Evolutionary conservation across 2,888 invertebrate species (phyloP).

Genomic region (Philereme transversata): DNA sequence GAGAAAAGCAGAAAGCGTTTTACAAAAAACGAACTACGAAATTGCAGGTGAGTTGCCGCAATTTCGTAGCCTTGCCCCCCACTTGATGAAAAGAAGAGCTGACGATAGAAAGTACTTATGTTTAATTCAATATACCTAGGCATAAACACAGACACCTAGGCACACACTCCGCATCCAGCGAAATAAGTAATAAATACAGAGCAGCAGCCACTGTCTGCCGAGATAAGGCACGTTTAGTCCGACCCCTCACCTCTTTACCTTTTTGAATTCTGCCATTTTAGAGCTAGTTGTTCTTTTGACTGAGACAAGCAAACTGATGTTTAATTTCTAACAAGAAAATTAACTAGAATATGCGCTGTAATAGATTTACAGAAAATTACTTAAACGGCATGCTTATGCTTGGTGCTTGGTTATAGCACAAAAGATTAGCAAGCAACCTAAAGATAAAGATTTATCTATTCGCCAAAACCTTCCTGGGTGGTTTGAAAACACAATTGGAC

Average conservation of each 20-base stretch:
- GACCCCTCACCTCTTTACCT: slow-evolving; percentile 42
- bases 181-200: slow-evolving; percentile 47
- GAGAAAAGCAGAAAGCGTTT: too few relatives aligned
- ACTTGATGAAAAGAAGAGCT: too few relatives aligned
- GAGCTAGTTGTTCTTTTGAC: slow-evolving; percentile 40
- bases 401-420: too few relatives aligned
- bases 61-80: too few relatives aligned
- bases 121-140: not conserved
- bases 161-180: slow-evolving; percentile 34
- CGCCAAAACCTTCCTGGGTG: too few relatives aligned
- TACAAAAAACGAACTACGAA: too few relatives aligned
- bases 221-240: slow-evolving; percentile 55
- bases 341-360: not conserved
- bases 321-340: not conserved
- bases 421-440: too few relatives aligned
- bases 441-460: too few relatives aligned
- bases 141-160: slow-evolving; percentile 2
- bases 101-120: too few relatives aligned
- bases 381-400: too few relatives aligned
- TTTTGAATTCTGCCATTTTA: slow-evolving; percentile 51
- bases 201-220: slow-evolving; percentile 44
- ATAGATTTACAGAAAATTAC: not conserved
- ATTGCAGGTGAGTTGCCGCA: too few relatives aligned
- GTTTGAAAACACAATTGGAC: too few relatives aligned
- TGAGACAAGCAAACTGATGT: slow-evolving; percentile 30